phyloP scores from a whole-genome alignment of 2,888 invertebrate species.

The Ceramica pisi region DNA sequence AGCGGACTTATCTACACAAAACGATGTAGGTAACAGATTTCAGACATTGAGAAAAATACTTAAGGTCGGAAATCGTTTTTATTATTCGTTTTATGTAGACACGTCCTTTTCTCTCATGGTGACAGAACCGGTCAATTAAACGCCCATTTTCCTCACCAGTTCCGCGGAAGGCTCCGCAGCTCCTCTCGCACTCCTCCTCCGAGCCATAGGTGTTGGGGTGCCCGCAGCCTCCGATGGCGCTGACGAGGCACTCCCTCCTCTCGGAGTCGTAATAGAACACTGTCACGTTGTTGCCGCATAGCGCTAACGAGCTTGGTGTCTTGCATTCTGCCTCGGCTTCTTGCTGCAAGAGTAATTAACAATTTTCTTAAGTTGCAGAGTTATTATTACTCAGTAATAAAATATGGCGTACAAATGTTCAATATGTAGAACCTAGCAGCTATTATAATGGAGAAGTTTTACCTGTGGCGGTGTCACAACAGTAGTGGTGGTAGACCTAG shows the following conservation, averaged over 20 bases:
- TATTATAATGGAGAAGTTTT: not conserved
- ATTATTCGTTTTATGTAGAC: too few species aligned
- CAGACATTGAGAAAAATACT: too few species aligned
- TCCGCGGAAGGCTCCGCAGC: constrained; percentile 93
- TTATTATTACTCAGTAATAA: not conserved
- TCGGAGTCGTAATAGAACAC: constrained; percentile 94
- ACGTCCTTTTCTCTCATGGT: too few species aligned
- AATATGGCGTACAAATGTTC: not conserved
- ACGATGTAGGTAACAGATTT: too few species aligned
- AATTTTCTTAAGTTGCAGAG: not conserved
- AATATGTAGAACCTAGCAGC: not conserved
- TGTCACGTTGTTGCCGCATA: constrained; percentile 92
- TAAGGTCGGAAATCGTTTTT: too few species aligned
- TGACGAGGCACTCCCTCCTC: constrained; percentile 90
- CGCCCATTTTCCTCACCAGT: constrained; percentile 32
- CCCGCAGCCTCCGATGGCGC: constrained; percentile 89
- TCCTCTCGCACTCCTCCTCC: constrained; percentile 94
- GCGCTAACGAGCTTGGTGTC: constrained; percentile 92
- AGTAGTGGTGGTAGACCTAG: constrained; percentile 59
- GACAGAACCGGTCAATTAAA: not conserved
- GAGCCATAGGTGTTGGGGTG: constrained; percentile 94
- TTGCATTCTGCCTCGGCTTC: constrained; percentile 86
- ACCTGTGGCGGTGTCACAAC: constrained; percentile 59
- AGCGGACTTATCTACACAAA: too few species aligned
- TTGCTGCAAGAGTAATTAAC: constrained; percentile 28